These are phyloP conservation scores for Sebastes nivosus DNA, from an alignment of 2,797 vertebrate species.

Conservation along the genomic window DNA sequence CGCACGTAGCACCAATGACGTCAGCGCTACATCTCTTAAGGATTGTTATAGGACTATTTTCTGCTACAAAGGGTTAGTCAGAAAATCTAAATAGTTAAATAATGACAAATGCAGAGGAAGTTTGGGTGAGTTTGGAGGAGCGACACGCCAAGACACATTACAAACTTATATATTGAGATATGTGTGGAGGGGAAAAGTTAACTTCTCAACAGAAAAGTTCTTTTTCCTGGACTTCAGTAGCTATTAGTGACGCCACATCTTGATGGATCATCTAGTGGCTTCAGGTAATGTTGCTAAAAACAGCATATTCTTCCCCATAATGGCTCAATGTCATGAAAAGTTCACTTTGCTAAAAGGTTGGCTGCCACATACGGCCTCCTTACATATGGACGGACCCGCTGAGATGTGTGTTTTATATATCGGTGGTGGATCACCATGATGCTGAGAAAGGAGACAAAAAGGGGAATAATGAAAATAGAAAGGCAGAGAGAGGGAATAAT, in stretches of 20 bases:
- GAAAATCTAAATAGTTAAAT: too few relatives aligned
- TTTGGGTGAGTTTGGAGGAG: neutral
- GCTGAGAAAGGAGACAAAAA: conserved; percentile 49
- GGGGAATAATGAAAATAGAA: conserved; percentile 71
- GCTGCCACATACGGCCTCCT: conserved; percentile 20
- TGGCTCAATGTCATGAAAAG: conserved; percentile 34
- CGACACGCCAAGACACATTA: too few relatives aligned
- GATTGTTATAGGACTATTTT: too few relatives aligned
- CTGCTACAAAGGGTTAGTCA: too few relatives aligned
- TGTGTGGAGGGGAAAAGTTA: neutral
- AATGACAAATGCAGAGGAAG: neutral
- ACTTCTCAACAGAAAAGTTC: neutral
- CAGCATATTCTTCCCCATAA: conserved; percentile 13
- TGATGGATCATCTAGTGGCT: neutral
- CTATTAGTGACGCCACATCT: neutral
- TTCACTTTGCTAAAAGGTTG: conserved; percentile 51
- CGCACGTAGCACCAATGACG: neutral
- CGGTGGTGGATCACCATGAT: conserved; percentile 43
- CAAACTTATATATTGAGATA: neutral
- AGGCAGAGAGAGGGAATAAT: conserved; percentile 70
- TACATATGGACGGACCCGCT: conserved; percentile 1
- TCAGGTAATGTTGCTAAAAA: conserved; percentile 29
- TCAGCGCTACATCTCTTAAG: neutral
- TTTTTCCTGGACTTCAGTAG: neutral
- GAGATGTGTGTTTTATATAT: conserved; percentile 45